A percentile compares a stretch with the other conserved stretches of the same genome.
Evolutionary conservation across 1,140 invertebrate genomes (phyloP).

Genomic region (Pseudomyrmex dendroicus): DNA sequence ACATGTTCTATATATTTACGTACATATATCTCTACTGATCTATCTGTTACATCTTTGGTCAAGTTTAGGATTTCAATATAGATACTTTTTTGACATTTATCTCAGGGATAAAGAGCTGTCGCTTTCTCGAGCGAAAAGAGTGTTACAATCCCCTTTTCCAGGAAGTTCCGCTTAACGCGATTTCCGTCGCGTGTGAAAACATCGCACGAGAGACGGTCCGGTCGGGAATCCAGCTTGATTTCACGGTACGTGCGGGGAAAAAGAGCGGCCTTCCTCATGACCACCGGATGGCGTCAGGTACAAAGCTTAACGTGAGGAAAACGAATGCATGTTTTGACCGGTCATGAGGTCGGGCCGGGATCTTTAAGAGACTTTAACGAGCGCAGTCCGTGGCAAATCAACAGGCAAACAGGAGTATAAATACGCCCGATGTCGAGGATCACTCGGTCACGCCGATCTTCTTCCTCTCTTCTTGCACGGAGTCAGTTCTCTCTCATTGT

Average conservation of each 20-base stretch:
- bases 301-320: slow-evolving; percentile 45
- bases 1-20: neutral
- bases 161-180: slow-evolving; percentile 68
- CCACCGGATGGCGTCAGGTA: slow-evolving; percentile 47
- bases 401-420: slow-evolving; percentile 82
- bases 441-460: slow-evolving; percentile 76
- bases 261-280: slow-evolving; percentile 52
- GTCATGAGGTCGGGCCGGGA: slow-evolving; percentile 65
- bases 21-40: neutral
- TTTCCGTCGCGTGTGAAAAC: slow-evolving; percentile 44
- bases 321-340: slow-evolving; percentile 78
- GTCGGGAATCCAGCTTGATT: slow-evolving; percentile 56
- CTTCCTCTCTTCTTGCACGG: slow-evolving; percentile 53
- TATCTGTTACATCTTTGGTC: neutral
- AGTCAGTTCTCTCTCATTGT: slow-evolving; percentile 5
- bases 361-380: slow-evolving; percentile 63
- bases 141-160: slow-evolving; percentile 17
- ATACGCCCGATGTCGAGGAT: slow-evolving; percentile 75
- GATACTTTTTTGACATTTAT: neutral
- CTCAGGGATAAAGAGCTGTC: neutral
- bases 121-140: neutral
- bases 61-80: slow-evolving; percentile 1
- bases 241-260: slow-evolving; percentile 64
- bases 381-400: slow-evolving; percentile 78
- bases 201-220: neutral